These are phyloP conservation scores for Diachrysia chrysitis DNA, from an alignment of 2,888 invertebrate genomes.

Conservation along the genomic window DNA sequence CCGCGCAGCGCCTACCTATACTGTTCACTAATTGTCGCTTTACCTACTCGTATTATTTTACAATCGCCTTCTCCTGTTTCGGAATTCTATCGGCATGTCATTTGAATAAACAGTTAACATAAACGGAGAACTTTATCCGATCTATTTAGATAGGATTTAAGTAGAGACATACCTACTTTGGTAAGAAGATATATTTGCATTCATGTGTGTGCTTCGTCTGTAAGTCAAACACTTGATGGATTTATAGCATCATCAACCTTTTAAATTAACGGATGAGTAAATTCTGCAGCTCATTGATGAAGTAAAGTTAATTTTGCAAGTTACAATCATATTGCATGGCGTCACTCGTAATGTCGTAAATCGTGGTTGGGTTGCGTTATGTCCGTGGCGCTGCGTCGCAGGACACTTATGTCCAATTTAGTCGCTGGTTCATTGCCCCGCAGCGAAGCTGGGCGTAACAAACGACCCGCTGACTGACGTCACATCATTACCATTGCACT, in stretches of 20 bases:
- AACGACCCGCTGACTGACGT: slow-evolving; percentile 81
- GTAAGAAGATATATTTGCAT: slow-evolving; percentile 12
- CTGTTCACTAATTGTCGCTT: slow-evolving; percentile 54
- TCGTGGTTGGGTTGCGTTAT: slow-evolving; percentile 76
- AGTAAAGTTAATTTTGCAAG: slow-evolving; percentile 62
- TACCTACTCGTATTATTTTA: slow-evolving; percentile 53
- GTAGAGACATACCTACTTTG: slow-evolving; percentile 24
- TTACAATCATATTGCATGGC: slow-evolving; percentile 68
- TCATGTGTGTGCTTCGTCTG: background rate
- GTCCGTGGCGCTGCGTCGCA: slow-evolving; percentile 73
- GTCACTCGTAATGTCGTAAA: slow-evolving; percentile 73
- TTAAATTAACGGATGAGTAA: slow-evolving; percentile 21
- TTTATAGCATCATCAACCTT: slow-evolving; percentile 49
- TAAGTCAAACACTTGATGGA: slow-evolving; percentile 33
- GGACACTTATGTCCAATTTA: slow-evolving; percentile 87
- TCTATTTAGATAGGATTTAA: slow-evolving; percentile 21
- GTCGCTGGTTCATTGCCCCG: slow-evolving; percentile 84
- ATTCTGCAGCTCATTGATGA: slow-evolving; percentile 49
- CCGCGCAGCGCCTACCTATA: slow-evolving; percentile 27
- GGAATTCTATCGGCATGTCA: slow-evolving; percentile 42
- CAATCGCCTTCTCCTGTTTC: slow-evolving; percentile 43
- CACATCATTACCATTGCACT: slow-evolving; percentile 81
- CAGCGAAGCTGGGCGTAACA: slow-evolving; percentile 72
- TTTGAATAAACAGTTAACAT: slow-evolving; percentile 46
- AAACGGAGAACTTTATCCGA: slow-evolving; percentile 25